phyloP scores from a whole-genome alignment of 2,888 invertebrate genomes.

The Hirtodrosophila trivittata region DNA sequence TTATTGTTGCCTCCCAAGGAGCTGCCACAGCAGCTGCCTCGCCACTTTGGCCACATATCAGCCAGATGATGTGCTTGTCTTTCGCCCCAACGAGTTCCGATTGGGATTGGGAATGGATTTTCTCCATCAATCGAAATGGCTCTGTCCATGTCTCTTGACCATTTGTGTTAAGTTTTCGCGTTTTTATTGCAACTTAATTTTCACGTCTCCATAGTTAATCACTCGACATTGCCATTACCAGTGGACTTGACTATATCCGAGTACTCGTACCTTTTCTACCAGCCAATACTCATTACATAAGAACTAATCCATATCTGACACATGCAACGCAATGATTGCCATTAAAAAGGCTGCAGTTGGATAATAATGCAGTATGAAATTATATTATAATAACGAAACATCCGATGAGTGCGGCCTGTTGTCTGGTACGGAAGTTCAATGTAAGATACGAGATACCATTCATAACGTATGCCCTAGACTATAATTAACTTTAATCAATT shows the following conservation, averaged over 20 bases:
- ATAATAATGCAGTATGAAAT: conserved; percentile 66
- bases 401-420: conserved; percentile 25
- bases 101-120: conserved; percentile 52
- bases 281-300: conserved; percentile 53
- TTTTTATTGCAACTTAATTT: conserved; percentile 30
- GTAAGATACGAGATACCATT: conserved; percentile 38
- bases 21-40: conserved; percentile 32
- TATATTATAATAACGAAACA: conserved; percentile 48
- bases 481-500: conserved; percentile 61
- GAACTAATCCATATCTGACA: conserved; percentile 40
- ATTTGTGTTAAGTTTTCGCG: conserved; percentile 31
- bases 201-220: conserved; percentile 32
- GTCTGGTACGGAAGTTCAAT: conserved; percentile 45
- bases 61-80: conserved; percentile 52
- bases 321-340: not conserved
- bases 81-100: conserved; percentile 21
- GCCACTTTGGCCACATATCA: conserved; percentile 43
- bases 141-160: conserved; percentile 30
- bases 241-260: not conserved
- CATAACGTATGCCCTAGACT: conserved; percentile 24
- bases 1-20: conserved; percentile 73
- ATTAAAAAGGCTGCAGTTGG: not conserved
- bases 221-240: conserved; percentile 27
- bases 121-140: conserved; percentile 47
- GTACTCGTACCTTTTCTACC: no score